Conservation (phyloP, 1,140 invertebrate species). For the Aphelinus atriplicis region DNA sequence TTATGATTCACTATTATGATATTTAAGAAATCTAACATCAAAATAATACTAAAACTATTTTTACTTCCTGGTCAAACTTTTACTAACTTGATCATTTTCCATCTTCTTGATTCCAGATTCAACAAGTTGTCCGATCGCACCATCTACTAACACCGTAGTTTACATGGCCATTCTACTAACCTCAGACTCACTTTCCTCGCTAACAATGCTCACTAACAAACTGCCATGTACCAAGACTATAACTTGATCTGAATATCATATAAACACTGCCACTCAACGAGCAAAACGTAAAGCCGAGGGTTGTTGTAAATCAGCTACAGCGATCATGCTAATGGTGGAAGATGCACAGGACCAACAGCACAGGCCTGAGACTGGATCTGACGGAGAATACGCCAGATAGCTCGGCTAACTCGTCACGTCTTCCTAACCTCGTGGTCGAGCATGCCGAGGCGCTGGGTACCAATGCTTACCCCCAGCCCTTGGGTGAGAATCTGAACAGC, state of each 20-base stretch:
- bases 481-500: slow-evolving; percentile 61
- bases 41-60: too few species aligned
- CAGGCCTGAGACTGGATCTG: slow-evolving; percentile 63
- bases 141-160: slow-evolving; percentile 15
- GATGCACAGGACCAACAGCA: slow-evolving; percentile 63
- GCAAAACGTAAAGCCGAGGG: not conserved
- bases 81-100: slow-evolving; percentile 48
- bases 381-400: slow-evolving; percentile 65
- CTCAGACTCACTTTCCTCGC: not conserved
- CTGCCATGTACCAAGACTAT: not conserved
- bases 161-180: slow-evolving; percentile 5
- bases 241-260: not conserved
- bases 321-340: slow-evolving; percentile 63
- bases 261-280: not conserved
- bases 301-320: not conserved
- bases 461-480: slow-evolving; percentile 25
- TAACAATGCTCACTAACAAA: slow-evolving; percentile 1
- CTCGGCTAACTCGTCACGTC: slow-evolving; percentile 48
- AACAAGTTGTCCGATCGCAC: slow-evolving; percentile 11
- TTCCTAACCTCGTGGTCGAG: slow-evolving; percentile 63
- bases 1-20: too few species aligned
- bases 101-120: slow-evolving; percentile 56
- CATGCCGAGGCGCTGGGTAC: slow-evolving; percentile 55
- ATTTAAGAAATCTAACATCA: too few species aligned
- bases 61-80: not conserved